These are phyloP conservation scores for Aspidoscelis tigris DNA, from an alignment of 2,113 vertebrate genomes.

Conservation along the genomic window DNA sequence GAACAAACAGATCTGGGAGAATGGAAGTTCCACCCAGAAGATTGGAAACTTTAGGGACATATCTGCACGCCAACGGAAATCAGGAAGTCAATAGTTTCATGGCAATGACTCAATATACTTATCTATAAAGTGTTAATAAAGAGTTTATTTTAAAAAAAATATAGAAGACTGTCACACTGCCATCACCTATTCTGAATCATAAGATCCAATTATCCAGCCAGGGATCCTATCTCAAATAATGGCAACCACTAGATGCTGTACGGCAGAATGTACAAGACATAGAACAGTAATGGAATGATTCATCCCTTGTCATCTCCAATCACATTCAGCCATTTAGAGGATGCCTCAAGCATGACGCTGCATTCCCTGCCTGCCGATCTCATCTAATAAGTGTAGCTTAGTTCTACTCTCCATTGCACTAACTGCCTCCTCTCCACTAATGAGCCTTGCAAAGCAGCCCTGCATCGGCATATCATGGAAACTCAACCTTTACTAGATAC, in stretches of 20 bases:
- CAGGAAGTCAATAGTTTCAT: too few relatives aligned
- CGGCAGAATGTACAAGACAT: background rate
- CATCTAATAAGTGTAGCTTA: conserved; percentile 4
- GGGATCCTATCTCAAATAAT: background rate
- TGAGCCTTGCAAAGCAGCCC: background rate
- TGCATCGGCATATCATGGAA: background rate
- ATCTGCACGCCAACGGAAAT: too few relatives aligned
- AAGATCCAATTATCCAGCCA: background rate
- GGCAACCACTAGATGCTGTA: background rate
- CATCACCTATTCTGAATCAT: background rate
- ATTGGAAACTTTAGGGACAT: too few relatives aligned
- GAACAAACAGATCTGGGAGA: too few relatives aligned
- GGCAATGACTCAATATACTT: background rate
- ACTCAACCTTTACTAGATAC: background rate
- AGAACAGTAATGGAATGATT: background rate
- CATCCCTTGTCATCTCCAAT: background rate
- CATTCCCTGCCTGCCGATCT: background rate
- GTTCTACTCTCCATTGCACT: background rate
- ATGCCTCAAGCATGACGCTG: background rate
- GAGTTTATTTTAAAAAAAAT: background rate
- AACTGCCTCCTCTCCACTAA: background rate
- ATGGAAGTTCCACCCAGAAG: too few relatives aligned
- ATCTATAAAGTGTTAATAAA: conserved; percentile 6
- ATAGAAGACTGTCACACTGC: background rate
- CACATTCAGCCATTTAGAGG: background rate